These are phyloP conservation scores for Conistra vaccinii DNA, from an alignment of 2,888 invertebrate species.

Conservation along the genomic window DNA sequence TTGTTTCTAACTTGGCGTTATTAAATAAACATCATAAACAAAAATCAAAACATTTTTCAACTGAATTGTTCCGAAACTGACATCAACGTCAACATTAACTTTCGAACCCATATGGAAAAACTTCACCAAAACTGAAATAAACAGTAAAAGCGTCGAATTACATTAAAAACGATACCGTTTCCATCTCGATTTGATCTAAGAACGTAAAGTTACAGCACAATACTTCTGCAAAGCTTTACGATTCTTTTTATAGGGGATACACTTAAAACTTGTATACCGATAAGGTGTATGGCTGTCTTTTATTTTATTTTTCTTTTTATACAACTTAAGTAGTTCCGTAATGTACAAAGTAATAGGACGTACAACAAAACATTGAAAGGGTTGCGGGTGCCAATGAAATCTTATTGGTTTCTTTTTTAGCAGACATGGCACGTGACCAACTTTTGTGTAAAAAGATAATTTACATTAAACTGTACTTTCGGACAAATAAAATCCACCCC, in stretches of 20 bases:
- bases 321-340: conserved; percentile 19
- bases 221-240: conserved; percentile 46
- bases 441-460: too few species aligned
- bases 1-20: not conserved
- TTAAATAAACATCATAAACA: not conserved
- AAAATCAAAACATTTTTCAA: not conserved
- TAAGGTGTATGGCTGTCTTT: conserved; percentile 65
- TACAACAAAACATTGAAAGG: conserved; percentile 24
- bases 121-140: conserved; percentile 20
- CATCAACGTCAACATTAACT: conserved; percentile 2
- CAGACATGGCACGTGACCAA: not conserved
- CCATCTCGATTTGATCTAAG: conserved; percentile 54
- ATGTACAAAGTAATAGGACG: not conserved
- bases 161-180: conserved; percentile 56
- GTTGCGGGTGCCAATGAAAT: conserved; percentile 28
- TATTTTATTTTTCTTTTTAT: conserved; percentile 66
- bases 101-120: conserved; percentile 13
- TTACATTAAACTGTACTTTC: not conserved
- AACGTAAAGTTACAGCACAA: conserved; percentile 48
- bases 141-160: conserved; percentile 38
- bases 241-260: conserved; percentile 64
- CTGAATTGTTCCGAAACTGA: not conserved
- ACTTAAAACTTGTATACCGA: conserved; percentile 69
- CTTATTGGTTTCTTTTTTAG: conserved; percentile 27
- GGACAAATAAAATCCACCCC: too few species aligned